Conservation (phyloP, 2,797 vertebrate genomes). For the Eurystomus glaucurus region DNA sequence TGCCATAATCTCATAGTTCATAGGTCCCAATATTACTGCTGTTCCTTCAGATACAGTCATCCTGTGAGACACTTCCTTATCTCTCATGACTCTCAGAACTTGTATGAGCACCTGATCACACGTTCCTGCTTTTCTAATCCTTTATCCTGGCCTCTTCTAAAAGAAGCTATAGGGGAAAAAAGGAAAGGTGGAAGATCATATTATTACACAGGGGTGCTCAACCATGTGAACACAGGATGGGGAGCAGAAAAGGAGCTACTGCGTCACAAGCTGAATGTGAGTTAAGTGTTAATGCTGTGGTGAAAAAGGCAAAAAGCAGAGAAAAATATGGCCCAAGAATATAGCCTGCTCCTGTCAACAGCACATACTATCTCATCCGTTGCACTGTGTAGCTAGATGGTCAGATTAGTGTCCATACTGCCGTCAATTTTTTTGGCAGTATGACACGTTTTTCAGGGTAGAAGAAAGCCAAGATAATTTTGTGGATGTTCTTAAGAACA, state of each 20-base stretch:
- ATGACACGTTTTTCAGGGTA: not conserved
- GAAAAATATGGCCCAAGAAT: not conserved
- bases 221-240: not conserved
- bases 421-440: not conserved
- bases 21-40: not conserved
- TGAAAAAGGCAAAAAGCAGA: not conserved
- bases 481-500: not conserved
- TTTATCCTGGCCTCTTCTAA: not conserved
- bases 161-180: not conserved
- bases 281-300: not conserved
- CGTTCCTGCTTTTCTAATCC: not conserved
- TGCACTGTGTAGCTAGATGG: not conserved
- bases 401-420: not conserved
- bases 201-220: not conserved
- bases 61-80: not conserved
- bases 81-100: not conserved
- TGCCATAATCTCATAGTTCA: not conserved
- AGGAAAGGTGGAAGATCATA: accelerated
- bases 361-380: not conserved
- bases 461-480: not conserved
- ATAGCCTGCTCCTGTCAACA: not conserved
- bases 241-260: not conserved
- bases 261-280: not conserved
- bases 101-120: not conserved
- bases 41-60: not conserved